Evolutionary conservation across 2,113 vertebrate genomes (phyloP), one percentile per base, ranked within the genome.

Genomic region (Austrofundulus limnaeus): DNA sequence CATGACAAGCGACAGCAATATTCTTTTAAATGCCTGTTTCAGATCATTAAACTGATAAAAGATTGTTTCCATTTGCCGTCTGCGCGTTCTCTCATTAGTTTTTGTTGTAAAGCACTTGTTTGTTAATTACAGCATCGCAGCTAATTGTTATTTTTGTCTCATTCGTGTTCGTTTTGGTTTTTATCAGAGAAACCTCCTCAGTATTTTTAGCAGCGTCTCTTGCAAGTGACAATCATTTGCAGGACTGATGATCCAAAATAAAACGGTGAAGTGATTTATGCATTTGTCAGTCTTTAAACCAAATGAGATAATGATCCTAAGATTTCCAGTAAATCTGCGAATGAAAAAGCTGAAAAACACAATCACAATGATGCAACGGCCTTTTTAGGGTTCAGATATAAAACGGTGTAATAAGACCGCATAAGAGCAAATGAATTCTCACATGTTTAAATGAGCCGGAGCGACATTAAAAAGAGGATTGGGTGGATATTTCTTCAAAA

Each of bases 31-130:
- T 64, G 60, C 63, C 23, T 68, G 56, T 57, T 66, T 15, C 62
- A 66, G 65, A 34, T 67, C 60, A 66, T 74, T 67, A 70, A 73
- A 70, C 62, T 19, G 20, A 50, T 45, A 54, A 75, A 47, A 46
- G 45, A 66, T 61, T 59, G 19, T 11, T 48, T 67, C 38, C 28
- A 53, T 31, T 66, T 52, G 47, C 61, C 13, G 45, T 62, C 34
- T 47, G 61, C 45, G 24, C 31, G 46, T n/a, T n/a, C 53, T 17
- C 34, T 65, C 65, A 58, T 71, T 41, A 58, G 23, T 57, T 61
- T 51, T 60, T 55, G 1, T 57, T 38, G 24, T 51, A 38, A 21
- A 51, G 14, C 28, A 28, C 9, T 45, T 43, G 11, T 47, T 72
- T 59, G 20, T 31, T 61, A 39, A 58, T 57, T 58, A 17, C 31